Base-by-base conservation (phyloP, 2,888 invertebrate species). In the Mythimna pallens region DNA sequence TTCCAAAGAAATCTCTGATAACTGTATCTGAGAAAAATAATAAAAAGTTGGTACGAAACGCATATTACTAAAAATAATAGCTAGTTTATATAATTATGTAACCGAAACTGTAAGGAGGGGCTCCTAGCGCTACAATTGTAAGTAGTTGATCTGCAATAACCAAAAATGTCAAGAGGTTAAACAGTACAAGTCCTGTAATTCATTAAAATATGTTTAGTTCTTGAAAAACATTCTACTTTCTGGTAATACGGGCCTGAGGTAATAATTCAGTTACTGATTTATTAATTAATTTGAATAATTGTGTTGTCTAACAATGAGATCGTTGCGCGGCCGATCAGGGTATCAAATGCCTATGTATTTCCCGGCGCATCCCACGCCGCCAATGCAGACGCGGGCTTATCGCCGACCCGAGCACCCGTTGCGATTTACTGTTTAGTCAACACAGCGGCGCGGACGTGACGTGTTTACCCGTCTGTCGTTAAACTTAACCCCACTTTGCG, bases 301-400 rank as follows among this genome's bases (percentile, higher is more conserved):
- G 36, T n/a, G 10, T 22, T 50, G 6, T 40, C 20, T 3, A 36
- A 40, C 30, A 34, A 10, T 36, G 36, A 54, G 50, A 55, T 43
- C 30, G 59, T 57, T 40, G 50, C 52, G 50, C 17, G 54, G 59
- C n/a, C 6, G 25, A 47, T 25, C 36, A 59, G 40, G 43, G 54
- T 50, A 1, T 14, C 0, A n/a, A 52, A 69, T 34, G 14, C n/a
- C 20, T 65, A 25, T 61, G 55, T 47, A 34, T 64, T 71, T 54
- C 30, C 59, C 63, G 63, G 36, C 65, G 78, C 72, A 78, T 82
- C 64, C 64, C 43, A n/a, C 12, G 40, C 62, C 36, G 20, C 47
- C 54, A 57, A 30, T 82, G 66, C 79, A 79, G 83, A 78, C 59
- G 55, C 9, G 14, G 22, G 0, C n/a, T 2, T 10, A 43, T 25